phyloP scores from a whole-genome alignment of 1,140 invertebrate species.

The Drosophila cardini region DNA sequence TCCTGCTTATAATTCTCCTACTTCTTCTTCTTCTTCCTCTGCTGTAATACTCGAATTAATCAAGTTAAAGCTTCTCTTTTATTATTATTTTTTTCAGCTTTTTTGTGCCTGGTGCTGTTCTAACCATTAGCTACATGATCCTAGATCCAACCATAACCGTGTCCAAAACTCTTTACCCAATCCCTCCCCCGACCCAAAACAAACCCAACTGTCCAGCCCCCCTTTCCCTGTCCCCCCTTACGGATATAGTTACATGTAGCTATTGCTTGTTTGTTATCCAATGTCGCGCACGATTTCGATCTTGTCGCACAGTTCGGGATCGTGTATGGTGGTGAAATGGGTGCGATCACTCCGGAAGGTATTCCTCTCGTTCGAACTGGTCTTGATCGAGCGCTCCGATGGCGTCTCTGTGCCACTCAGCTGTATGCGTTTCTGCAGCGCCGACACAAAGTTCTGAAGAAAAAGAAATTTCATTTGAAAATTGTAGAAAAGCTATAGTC shows the following conservation, averaged over 20 bases:
- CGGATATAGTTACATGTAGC: conserved; percentile 84
- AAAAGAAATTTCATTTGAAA: conserved; percentile 31
- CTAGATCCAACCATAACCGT: conserved; percentile 22
- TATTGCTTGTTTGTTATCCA: conserved; percentile 85
- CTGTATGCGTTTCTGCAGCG: conserved; percentile 88
- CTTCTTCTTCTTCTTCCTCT: background rate
- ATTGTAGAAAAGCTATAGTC: background rate
- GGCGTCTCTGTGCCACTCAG: conserved; percentile 85
- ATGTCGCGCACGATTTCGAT: conserved; percentile 83
- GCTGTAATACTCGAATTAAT: conserved; percentile 4
- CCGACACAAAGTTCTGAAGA: conserved; percentile 91
- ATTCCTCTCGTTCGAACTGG: conserved; percentile 87
- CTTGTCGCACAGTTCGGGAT: conserved; percentile 84
- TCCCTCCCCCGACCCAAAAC: conserved; percentile 53
- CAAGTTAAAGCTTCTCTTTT: conserved; percentile 43
- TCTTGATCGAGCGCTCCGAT: conserved; percentile 85
- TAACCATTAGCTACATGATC: conserved; percentile 42
- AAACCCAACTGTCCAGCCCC: background rate
- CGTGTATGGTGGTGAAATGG: conserved; percentile 86
- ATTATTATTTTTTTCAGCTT: conserved; percentile 6
- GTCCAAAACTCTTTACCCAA: background rate
- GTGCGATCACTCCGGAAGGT: conserved; percentile 91
- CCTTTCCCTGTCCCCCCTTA: conserved; percentile 52
- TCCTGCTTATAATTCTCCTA: background rate
- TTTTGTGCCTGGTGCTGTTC: conserved; percentile 15